Evolutionary conservation across 2,113 vertebrate species (phyloP).

Genomic region (Talpa occidentalis): DNA sequence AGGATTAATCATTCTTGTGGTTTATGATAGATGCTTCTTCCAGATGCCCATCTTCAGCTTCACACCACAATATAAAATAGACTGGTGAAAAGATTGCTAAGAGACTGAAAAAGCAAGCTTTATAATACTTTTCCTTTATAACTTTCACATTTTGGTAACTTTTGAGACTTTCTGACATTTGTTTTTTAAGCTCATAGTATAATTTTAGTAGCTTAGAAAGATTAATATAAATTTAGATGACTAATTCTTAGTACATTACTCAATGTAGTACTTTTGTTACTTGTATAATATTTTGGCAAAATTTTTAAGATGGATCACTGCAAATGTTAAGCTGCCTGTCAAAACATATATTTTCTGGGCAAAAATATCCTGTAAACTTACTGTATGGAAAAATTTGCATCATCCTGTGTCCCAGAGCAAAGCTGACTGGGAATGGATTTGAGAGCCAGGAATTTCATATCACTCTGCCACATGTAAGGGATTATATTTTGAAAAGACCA

Average conservation of each 20-base stretch:
- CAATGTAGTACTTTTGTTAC: background rate
- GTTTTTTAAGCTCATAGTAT: background rate
- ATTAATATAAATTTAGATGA: background rate
- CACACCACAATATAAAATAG: background rate
- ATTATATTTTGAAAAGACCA: background rate
- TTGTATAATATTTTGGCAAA: background rate
- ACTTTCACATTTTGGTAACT: background rate
- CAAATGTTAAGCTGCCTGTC: background rate
- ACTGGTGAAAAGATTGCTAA: background rate
- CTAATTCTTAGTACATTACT: background rate
- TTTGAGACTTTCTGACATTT: constrained; percentile 10
- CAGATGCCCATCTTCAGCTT: background rate
- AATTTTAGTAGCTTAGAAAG: constrained; percentile 25
- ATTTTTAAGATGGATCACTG: background rate
- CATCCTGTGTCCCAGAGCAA: background rate
- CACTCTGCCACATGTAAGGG: background rate
- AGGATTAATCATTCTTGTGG: constrained; percentile 33
- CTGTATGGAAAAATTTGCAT: background rate
- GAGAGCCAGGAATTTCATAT: background rate
- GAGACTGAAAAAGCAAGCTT: constrained; percentile 31
- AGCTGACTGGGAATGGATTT: background rate
- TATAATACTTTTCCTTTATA: background rate
- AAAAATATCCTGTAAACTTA: constrained; percentile 17
- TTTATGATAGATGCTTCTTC: constrained; percentile 12
- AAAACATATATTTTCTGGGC: background rate